Conservation (phyloP, 2,113 vertebrate genomes). For the Gavia stellata region DNA sequence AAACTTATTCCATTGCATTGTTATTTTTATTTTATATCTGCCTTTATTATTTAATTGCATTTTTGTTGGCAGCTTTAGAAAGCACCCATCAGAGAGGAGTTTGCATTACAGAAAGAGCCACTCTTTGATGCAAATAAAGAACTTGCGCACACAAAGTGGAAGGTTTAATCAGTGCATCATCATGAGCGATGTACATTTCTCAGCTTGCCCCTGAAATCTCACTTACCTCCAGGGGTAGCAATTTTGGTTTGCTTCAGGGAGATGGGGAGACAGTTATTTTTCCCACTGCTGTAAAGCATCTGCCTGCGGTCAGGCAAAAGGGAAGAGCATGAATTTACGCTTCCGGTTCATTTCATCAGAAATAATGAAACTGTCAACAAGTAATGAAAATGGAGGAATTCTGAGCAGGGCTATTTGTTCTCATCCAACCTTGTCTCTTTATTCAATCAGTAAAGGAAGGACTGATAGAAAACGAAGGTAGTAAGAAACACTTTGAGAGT, state of each 20-base stretch:
- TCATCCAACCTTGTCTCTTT: neutral
- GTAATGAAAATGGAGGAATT: neutral
- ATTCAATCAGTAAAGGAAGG: neutral
- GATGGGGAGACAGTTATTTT: neutral
- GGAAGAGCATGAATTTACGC: neutral
- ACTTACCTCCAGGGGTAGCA: neutral
- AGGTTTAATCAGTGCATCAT: neutral
- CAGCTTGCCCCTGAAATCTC: neutral
- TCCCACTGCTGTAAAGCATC: neutral
- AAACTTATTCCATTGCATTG: neutral
- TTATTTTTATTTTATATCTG: constrained; percentile 10
- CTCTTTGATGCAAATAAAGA: neutral
- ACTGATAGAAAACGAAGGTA: neutral
- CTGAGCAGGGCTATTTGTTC: neutral
- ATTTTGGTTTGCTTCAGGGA: constrained; percentile 4
- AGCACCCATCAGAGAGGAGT: neutral
- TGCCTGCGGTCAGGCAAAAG: neutral
- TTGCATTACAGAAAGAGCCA: neutral
- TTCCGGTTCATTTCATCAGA: constrained; percentile 2
- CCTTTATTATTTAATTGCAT: neutral
- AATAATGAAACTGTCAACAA: neutral
- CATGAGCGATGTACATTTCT: neutral
- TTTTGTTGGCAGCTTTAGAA: neutral
- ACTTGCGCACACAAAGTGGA: neutral
- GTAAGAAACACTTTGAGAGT: neutral